phyloP scores from a whole-genome alignment of 2,888 invertebrate species.

The Melinaea menophilus region DNA sequence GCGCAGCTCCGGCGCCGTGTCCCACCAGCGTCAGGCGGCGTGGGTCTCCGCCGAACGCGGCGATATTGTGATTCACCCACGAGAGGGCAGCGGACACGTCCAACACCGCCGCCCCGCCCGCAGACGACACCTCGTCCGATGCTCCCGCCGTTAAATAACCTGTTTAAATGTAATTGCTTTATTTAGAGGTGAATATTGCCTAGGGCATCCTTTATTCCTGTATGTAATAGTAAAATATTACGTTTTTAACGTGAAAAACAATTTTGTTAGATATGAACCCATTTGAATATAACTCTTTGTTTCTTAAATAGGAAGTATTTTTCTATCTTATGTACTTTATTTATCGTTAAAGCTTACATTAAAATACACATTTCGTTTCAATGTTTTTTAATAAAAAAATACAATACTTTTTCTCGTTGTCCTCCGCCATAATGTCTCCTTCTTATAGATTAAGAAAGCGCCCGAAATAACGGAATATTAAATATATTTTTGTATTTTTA shows the following conservation, averaged over 20 bases:
- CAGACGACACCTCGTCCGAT: constrained; percentile 46
- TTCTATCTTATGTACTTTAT: neutral
- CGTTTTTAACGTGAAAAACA: neutral
- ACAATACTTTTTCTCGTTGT: neutral
- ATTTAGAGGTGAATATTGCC: no score
- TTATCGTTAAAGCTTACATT: neutral
- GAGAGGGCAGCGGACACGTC: constrained; percentile 89
- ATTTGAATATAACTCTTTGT: neutral
- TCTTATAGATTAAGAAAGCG: neutral
- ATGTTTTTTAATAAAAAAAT: neutral
- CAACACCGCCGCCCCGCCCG: constrained; percentile 77
- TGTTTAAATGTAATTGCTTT: constrained; percentile 24
- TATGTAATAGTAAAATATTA: neutral
- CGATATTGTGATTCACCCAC: constrained; percentile 91
- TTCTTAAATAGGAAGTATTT: neutral
- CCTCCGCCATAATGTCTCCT: neutral
- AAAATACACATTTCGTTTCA: neutral
- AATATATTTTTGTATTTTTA: neutral
- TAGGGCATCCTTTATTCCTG: neutral
- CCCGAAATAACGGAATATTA: neutral
- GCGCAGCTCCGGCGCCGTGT: constrained; percentile 91
- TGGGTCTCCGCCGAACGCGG: constrained; percentile 93
- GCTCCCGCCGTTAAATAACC: constrained; percentile 63
- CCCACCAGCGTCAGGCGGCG: constrained; percentile 88
- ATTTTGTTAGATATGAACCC: neutral